Base-by-base conservation (phyloP, 1,140 invertebrate species). In the Manduca sexta region DNA sequence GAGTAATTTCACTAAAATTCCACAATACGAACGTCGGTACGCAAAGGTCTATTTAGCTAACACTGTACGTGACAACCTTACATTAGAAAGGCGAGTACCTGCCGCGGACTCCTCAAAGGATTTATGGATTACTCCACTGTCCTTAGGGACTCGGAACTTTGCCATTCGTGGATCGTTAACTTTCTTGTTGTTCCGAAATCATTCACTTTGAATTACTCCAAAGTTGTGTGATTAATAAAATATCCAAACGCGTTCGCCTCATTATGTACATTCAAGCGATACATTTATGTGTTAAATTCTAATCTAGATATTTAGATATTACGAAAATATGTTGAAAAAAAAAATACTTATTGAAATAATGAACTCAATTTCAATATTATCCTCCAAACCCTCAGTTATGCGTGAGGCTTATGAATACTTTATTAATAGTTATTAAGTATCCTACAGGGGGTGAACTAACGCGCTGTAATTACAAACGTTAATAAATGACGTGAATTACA, bases 101-200 rank as follows among this genome's bases (percentile, higher is more conserved):
- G 33, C 31, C 45, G 38, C 42, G 45, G 49, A 48, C 18, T 41
- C 52, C 60, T 58, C 57, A 43, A 56, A 30, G 60, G 65, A 62
- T 64, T 71, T 71, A 65, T 34, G 65, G 69, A 74, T 73, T 76
- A 74, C 60, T 60, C 53, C 57, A 59, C 63, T 64, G 65, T 74
- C 71, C 69, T 65, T 60, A 33, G 58, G 61, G 67, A 61, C 60
- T 69, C 38, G 55, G 52, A 74, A 74, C 61, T 73, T 76, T 56
- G 46, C 49, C 49, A 47, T 39, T 41, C 43, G 51, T 48, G 47
- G 45, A 47, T 57, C 34, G 52, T 65, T 67, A 64, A 67, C 63
- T 60, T 69, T 56, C 47, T 62, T 60, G 60, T 59, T 60, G 54
- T 56, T 52, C 29, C 17, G 43, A 59, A 57, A 43, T 43, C 29